Evolutionary conservation across 64 coral and sea anemone species (phyloP), one percentile per base, ranked within the genome.

Genomic region (Montipora sp.): DNA sequence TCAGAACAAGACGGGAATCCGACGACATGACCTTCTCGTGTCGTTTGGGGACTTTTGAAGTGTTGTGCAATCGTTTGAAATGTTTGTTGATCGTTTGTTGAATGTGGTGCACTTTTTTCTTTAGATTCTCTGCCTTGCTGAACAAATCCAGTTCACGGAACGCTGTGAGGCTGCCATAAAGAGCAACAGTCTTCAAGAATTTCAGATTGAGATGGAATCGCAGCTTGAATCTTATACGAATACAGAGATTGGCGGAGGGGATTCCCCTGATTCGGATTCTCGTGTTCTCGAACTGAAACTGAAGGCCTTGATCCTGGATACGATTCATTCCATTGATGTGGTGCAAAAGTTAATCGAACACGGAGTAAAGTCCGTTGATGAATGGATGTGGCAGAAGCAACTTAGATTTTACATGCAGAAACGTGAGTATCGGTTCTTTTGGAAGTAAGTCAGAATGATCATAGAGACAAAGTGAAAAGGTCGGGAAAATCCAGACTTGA

Each of bases 301-400:
- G 47, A 99, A 99, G 73, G 94, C 98, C 2, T 57, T 99, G 73
- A 99, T 99, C 8, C 84, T 99, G 48, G 98, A 99, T 19, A 93
- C 98, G 6, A 99, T 96, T 78, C 98, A 99, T 77, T 83, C 98
- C 44, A 99, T 99, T 77, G 98, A 99, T 89, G 92, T 99, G 7
- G 98, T 99, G 11, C 88, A 99, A 36, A 88, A 87, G 48, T 55
- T 99, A 51, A 99, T 99, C 22, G 94, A 89, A 72, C 77, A 78
- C 18, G 88, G 91, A 2, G 81, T 99, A n/a, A 99, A 99, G 80
- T 96, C 98, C 77, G 44, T 92, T 19, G 98, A 99, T 15, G 95
- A 94, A 7, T 99, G 98, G 98, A 77, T 92, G 70, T 99, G 98
- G 98, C 98, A 99, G 92, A 99, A 99, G 61, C 98, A 99, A 75